Percentiles rank a stretch among this genome's conserved stretches.
Conservation (phyloP, 2,113 vertebrate species). For the Microcebus griseorufus region DNA sequence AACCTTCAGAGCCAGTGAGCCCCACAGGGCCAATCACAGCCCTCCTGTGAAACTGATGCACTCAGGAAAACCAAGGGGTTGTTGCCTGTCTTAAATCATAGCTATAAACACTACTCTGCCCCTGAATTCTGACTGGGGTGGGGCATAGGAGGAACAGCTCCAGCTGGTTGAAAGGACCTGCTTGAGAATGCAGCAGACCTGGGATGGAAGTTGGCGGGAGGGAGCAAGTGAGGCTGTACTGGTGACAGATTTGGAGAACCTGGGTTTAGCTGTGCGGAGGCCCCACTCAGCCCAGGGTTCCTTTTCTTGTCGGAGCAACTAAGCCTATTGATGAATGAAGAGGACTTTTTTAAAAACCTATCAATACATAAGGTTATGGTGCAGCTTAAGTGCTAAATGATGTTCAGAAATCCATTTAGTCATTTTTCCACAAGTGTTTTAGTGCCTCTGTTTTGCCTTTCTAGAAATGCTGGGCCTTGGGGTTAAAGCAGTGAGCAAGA, state of each 20-base stretch:
- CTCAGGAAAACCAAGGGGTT: too few species aligned
- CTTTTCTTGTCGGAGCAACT: background rate
- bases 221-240: accelerated
- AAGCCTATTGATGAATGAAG: background rate
- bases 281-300: background rate
- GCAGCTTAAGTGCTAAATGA: background rate
- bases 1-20: background rate
- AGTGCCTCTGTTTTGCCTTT: background rate
- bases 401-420: background rate
- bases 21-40: background rate
- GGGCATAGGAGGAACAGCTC: too few species aligned
- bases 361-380: background rate
- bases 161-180: background rate
- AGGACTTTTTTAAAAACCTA: background rate
- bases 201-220: accelerated
- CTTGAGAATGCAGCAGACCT: background rate
- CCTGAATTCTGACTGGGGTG: background rate
- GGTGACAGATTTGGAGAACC: background rate
- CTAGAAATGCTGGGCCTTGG: background rate
- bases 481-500: background rate
- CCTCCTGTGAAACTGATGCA: background rate
- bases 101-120: background rate
- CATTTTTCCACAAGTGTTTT: background rate
- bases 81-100: background rate
- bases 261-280: background rate